A percentile compares a stretch with the other conserved stretches of the same genome.
phyloP scores from a whole-genome alignment of 2,888 invertebrate genomes.

The Sipha maydis region DNA sequence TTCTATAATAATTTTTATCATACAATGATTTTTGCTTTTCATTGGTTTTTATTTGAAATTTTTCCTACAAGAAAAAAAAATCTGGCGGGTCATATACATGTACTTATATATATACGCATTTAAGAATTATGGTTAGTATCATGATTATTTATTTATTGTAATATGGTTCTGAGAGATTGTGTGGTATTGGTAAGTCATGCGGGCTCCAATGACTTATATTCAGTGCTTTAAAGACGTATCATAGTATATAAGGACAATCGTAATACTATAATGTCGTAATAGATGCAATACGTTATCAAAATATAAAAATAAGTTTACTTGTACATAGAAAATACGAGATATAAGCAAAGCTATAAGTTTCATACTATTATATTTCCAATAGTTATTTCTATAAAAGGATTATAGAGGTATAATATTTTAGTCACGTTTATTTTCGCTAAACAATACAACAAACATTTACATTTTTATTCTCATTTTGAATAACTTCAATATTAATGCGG shows the following conservation, averaged over 20 bases:
- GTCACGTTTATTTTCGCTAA: constrained; percentile 48
- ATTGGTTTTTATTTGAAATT: constrained; percentile 51
- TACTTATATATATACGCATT: not conserved
- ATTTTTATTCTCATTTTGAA: constrained; percentile 53
- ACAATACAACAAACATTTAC: constrained; percentile 50
- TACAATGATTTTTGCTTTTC: constrained; percentile 52
- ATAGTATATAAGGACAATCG: not conserved
- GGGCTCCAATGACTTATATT: constrained; percentile 19
- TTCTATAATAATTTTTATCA: not conserved
- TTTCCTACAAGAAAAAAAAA: not conserved
- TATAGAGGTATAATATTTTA: constrained; percentile 37
- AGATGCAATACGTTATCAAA: not conserved
- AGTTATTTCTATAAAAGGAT: constrained; percentile 38
- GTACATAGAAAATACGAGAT: not conserved
- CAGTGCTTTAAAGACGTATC: not conserved
- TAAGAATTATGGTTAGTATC: constrained; percentile 33
- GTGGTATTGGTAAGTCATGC: constrained; percentile 24
- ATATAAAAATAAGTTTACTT: not conserved
- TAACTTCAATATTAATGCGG: constrained; percentile 32
- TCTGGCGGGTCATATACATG: not conserved
- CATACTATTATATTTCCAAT: not conserved
- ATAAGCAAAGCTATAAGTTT: not conserved
- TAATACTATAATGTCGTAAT: not conserved
- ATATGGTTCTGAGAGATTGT: not conserved
- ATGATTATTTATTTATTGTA: not conserved